Percentiles rank a stretch among this genome's conserved stretches.
Evolutionary conservation across 2,797 vertebrate species (phyloP).

Genomic region (Taeniopygia guttata): DNA sequence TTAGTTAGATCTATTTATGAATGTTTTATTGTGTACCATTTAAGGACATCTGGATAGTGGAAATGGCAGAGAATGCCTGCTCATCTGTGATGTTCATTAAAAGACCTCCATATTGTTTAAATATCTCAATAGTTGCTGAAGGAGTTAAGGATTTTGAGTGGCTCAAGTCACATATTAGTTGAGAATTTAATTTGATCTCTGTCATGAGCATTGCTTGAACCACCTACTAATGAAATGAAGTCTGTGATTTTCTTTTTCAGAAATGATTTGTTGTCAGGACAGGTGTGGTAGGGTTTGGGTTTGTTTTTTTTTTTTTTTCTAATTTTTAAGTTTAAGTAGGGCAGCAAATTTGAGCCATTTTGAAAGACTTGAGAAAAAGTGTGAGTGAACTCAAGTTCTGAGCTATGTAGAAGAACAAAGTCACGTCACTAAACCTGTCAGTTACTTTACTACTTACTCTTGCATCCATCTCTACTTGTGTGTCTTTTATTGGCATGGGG

Average conservation of each 20-base stretch:
- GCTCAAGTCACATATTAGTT: not conserved
- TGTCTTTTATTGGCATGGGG: not conserved
- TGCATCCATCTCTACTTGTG: not conserved
- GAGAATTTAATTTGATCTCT: not conserved
- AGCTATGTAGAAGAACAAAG: not conserved
- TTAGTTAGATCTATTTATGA: not conserved
- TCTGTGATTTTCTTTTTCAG: not conserved
- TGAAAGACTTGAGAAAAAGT: not conserved
- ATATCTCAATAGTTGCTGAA: not conserved
- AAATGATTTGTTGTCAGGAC: not conserved
- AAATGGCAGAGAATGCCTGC: not conserved
- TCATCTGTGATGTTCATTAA: not conserved
- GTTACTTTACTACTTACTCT: not conserved
- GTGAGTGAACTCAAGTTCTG: not conserved
- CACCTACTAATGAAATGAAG: not conserved
- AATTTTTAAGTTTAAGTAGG: not conserved
- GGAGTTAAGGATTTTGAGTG: not conserved
- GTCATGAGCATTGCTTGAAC: not conserved
- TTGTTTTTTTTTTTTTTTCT: rapidly evolving
- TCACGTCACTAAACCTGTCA: not conserved
- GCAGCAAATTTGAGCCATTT: not conserved
- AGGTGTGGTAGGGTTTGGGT: not conserved
- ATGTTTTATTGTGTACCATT: not conserved
- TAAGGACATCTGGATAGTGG: not conserved
- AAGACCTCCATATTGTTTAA: not conserved